Evolutionary conservation across 2,888 invertebrate genomes (phyloP).

Genomic region (Mythimna pallens): DNA sequence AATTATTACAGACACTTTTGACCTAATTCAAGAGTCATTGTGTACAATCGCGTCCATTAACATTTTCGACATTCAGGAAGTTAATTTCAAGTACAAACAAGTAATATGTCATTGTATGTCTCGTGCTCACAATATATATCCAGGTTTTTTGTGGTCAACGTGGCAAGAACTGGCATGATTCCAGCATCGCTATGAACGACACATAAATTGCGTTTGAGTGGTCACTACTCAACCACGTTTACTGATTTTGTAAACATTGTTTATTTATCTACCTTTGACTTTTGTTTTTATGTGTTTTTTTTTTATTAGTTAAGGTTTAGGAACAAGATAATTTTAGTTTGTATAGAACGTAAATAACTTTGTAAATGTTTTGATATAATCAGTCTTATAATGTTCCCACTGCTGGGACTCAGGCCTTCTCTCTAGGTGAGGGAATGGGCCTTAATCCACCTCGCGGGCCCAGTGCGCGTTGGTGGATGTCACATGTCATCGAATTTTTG

Average conservation of each 20-base stretch:
- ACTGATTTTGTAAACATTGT: slow-evolving; percentile 65
- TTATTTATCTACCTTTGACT: slow-evolving; percentile 53
- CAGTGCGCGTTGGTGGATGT: too few relatives aligned
- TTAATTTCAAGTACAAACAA: slow-evolving; percentile 26
- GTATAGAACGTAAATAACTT: neutral
- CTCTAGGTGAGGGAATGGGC: too few relatives aligned
- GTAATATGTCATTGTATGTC: slow-evolving; percentile 42
- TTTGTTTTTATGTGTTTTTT: slow-evolving; percentile 23
- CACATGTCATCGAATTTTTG: too few relatives aligned
- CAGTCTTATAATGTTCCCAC: too few relatives aligned
- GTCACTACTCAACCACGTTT: slow-evolving; percentile 56
- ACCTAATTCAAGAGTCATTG: slow-evolving; percentile 7
- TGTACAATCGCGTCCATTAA: slow-evolving; percentile 14
- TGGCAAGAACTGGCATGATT: slow-evolving; percentile 73
- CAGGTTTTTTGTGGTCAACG: slow-evolving; percentile 60
- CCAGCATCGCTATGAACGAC: slow-evolving; percentile 70
- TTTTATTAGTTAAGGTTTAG: slow-evolving; percentile 17
- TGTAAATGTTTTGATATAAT: neutral
- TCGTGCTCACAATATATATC: slow-evolving; percentile 60
- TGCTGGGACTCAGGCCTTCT: too few relatives aligned
- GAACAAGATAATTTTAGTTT: neutral
- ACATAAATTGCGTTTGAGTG: slow-evolving; percentile 65
- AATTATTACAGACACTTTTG: neutral
- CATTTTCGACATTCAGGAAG: slow-evolving; percentile 36
- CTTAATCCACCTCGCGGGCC: too few relatives aligned